Evolutionary conservation across 2,113 vertebrate genomes (phyloP).

Genomic region (Semicossyphus pulcher): DNA sequence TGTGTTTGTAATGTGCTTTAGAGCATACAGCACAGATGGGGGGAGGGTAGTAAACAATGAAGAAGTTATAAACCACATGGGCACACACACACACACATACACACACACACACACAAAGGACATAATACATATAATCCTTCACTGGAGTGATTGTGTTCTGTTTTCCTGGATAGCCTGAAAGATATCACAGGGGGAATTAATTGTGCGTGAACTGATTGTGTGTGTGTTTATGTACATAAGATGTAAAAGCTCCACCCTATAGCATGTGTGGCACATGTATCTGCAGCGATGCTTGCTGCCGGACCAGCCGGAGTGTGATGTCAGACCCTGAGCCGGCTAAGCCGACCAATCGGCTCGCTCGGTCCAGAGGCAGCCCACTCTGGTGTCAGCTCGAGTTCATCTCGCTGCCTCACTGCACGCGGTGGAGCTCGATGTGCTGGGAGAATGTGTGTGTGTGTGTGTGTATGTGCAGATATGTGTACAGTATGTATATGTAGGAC

Average conservation of each 20-base stretch:
- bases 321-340: constrained; percentile 5
- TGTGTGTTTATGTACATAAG: constrained; percentile 15
- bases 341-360: constrained; percentile 45
- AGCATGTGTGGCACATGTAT: constrained; percentile 36
- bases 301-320: constrained; percentile 9
- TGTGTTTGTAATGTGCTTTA: constrained; percentile 27
- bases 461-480: constrained; percentile 6
- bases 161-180: constrained; percentile 57
- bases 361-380: constrained; percentile 38
- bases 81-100: not conserved
- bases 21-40: constrained; percentile 7
- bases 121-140: constrained; percentile 53
- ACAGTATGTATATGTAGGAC: constrained; percentile 39
- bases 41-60: constrained; percentile 32
- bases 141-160: constrained; percentile 35
- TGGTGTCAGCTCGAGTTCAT: constrained; percentile 59
- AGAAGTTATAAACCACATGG: constrained; percentile 23
- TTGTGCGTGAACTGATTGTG: constrained; percentile 26
- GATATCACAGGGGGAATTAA: constrained; percentile 35
- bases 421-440: not conserved
- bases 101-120: constrained; percentile 14
- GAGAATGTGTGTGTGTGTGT: constrained; percentile 28
- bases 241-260: not conserved
- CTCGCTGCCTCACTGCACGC: constrained; percentile 10
- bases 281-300: not conserved